These are phyloP conservation scores for Eidolon helvum DNA, from an alignment of 2,113 vertebrate genomes.

Conservation along the genomic window DNA sequence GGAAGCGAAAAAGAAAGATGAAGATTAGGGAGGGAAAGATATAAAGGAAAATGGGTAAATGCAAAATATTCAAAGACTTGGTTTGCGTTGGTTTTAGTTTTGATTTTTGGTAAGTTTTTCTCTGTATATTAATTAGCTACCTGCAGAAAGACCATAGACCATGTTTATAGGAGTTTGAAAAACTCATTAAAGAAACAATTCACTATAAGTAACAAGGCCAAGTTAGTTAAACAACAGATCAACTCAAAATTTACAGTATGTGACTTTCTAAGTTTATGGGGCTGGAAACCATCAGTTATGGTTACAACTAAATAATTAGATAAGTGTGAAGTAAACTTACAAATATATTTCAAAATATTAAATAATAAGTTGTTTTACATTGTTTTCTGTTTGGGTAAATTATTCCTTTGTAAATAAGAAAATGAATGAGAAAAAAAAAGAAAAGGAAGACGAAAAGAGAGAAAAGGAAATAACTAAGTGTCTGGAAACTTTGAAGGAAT, in stretches of 20 bases:
- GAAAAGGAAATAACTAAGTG: background rate
- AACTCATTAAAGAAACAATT: background rate
- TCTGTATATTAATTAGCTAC: background rate
- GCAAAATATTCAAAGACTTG: background rate
- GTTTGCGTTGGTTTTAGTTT: background rate
- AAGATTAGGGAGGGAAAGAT: background rate
- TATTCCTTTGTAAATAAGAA: background rate
- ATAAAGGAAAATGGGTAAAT: background rate
- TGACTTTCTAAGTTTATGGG: background rate
- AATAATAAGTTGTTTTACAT: background rate
- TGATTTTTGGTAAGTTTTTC: background rate
- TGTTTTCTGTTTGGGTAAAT: background rate
- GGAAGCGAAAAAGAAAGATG: background rate
- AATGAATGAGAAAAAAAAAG: background rate
- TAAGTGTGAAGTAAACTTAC: background rate
- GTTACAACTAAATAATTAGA: background rate
- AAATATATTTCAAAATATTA: background rate
- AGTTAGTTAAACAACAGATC: background rate
- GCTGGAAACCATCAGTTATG: background rate
- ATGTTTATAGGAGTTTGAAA: background rate
- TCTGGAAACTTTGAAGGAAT: background rate
- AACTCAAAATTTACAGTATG: background rate
- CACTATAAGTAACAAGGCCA: background rate
- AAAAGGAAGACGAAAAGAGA: background rate
- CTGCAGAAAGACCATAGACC: background rate